A percentile compares a stretch with the other conserved stretches of the same genome.
phyloP scores from a whole-genome alignment of 2,113 vertebrate species.

The Ginglymostoma cirratum region DNA sequence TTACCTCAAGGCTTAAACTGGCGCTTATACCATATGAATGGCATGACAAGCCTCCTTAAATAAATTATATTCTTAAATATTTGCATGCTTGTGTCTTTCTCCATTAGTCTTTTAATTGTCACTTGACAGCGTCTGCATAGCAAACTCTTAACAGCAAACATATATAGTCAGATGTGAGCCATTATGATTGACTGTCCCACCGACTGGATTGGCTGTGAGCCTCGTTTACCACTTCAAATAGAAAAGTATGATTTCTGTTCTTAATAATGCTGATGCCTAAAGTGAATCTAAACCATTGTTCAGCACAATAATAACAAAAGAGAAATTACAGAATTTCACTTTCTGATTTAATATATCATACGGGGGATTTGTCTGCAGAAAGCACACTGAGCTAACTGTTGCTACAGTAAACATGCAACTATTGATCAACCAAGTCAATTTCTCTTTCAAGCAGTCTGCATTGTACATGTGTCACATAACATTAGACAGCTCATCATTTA shows the following conservation, averaged over 20 bases:
- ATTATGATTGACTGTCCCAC: background rate
- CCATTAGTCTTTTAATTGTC: constrained; percentile 29
- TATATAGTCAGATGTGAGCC: background rate
- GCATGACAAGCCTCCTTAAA: constrained; percentile 32
- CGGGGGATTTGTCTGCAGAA: background rate
- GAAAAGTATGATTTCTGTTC: constrained; percentile 15
- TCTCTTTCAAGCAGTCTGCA: background rate
- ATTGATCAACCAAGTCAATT: background rate
- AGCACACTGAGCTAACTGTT: background rate
- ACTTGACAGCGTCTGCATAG: constrained; percentile 11
- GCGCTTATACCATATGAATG: background rate
- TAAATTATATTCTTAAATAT: constrained; percentile 38
- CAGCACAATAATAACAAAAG: background rate
- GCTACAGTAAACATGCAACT: background rate
- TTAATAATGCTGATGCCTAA: constrained; percentile 3
- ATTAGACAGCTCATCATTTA: background rate
- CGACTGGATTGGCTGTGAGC: background rate
- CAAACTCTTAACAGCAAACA: constrained; percentile 27
- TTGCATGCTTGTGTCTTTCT: constrained; percentile 28
- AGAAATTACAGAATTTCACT: background rate
- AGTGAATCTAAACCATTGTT: background rate
- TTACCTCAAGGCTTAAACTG: constrained; percentile 32
- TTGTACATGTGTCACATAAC: background rate
- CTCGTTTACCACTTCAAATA: constrained; percentile 20
- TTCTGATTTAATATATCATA: background rate